Percentiles rank a stretch among this genome's conserved stretches.
These are phyloP conservation scores for Petaurus breviceps DNA, from an alignment of 2,113 vertebrate species.

Conservation along the genomic window DNA sequence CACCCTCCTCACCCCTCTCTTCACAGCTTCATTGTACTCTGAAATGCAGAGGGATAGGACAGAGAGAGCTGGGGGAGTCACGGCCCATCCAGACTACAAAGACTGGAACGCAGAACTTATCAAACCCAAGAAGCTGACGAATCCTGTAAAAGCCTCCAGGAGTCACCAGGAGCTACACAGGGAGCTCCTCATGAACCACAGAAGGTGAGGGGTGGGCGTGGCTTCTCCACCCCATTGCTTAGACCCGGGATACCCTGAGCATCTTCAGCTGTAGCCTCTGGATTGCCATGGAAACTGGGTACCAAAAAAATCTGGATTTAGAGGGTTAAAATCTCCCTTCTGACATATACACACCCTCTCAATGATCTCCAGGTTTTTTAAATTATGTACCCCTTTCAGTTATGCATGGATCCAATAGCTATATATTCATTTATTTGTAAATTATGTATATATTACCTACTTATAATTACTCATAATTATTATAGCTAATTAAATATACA, in stretches of 20 bases:
- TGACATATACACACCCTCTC: not conserved
- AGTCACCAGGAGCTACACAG: constrained; percentile 92
- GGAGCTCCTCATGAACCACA: constrained; percentile 92
- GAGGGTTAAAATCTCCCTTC: not conserved
- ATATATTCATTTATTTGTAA: not conserved
- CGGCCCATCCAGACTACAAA: constrained; percentile 86
- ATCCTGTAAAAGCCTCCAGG: constrained; percentile 90
- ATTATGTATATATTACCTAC: not conserved
- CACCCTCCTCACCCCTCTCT: not conserved
- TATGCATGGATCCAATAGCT: not conserved
- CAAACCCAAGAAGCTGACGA: constrained; percentile 91
- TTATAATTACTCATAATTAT: not conserved
- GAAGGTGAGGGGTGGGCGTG: constrained; percentile 81
- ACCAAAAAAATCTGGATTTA: not conserved
- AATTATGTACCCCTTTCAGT: not conserved
- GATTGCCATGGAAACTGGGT: not conserved
- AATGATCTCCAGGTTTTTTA: not conserved
- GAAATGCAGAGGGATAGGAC: constrained; percentile 88
- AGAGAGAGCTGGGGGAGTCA: constrained; percentile 81
- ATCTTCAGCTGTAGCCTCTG: not conserved
- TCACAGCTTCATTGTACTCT: constrained; percentile 88
- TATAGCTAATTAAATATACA: not conserved
- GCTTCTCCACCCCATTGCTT: not conserved
- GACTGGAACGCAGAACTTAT: constrained; percentile 90
- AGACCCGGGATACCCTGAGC: not conserved